Conservation (phyloP, 2,888 invertebrate genomes). For the Craniophora ligustri region DNA sequence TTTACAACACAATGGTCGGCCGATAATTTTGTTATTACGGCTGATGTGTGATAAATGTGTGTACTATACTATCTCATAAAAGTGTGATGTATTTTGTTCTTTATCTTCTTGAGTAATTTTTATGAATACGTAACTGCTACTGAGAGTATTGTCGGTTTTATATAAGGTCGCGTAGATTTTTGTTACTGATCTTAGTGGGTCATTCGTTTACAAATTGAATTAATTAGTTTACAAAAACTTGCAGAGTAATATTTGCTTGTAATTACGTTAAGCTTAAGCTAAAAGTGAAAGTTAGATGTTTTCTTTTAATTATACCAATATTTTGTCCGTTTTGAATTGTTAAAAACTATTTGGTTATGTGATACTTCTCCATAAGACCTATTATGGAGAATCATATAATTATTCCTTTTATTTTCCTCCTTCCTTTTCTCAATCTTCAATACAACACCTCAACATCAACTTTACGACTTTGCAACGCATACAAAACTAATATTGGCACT, state of each 20-base stretch:
- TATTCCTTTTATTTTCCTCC: not conserved
- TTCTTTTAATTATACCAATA: too few species aligned
- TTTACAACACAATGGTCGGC: conserved; percentile 66
- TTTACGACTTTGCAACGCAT: conserved; percentile 62
- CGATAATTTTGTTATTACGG: conserved; percentile 58
- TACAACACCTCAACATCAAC: conserved; percentile 23
- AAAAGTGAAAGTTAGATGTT: too few species aligned
- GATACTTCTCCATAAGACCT: too few species aligned
- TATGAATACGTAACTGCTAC: conserved; percentile 16
- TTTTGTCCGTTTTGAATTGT: too few species aligned
- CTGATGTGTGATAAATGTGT: conserved; percentile 33
- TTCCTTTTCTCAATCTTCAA: not conserved
- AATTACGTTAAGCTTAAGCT: too few species aligned
- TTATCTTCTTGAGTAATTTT: conserved; percentile 37
- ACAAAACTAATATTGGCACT: conserved; percentile 70
- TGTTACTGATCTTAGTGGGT: too few species aligned
- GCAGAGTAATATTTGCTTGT: too few species aligned
- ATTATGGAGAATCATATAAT: not conserved
- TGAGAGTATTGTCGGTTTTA: not conserved
- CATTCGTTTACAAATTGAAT: too few species aligned
- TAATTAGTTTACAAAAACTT: too few species aligned
- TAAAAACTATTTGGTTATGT: too few species aligned
- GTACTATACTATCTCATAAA: conserved; percentile 4
- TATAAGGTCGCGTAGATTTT: not conserved
- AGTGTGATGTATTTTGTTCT: conserved; percentile 8